A percentile compares a stretch with the other conserved stretches of the same genome.
Conservation (phyloP, 2,888 invertebrate species). For the Macrophya annulata region DNA sequence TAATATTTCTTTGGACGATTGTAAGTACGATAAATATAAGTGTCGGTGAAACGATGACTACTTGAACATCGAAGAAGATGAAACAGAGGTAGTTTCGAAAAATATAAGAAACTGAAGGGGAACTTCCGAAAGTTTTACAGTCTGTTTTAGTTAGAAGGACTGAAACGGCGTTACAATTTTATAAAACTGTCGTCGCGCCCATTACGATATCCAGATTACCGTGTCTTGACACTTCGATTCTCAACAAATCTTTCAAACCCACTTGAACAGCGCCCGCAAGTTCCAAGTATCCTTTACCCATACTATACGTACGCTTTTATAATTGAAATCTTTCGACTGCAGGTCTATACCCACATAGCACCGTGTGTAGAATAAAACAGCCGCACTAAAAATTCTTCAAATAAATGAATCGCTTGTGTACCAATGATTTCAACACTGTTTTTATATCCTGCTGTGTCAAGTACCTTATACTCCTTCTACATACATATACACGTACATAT, state of each 20-base stretch:
- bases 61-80: slow-evolving; percentile 8
- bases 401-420: slow-evolving; percentile 52
- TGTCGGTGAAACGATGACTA: slow-evolving; percentile 17
- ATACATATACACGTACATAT: too few relatives aligned
- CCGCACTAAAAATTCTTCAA: slow-evolving; percentile 50
- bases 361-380: slow-evolving; percentile 17
- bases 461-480: neutral
- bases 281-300: neutral
- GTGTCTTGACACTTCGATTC: slow-evolving; percentile 55
- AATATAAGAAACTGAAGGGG: neutral
- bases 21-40: neutral
- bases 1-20: neutral
- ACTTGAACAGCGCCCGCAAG: slow-evolving; percentile 26
- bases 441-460: slow-evolving; percentile 10
- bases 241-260: slow-evolving; percentile 47
- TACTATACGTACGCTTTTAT: neutral
- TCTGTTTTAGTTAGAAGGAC: neutral
- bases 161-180: slow-evolving; percentile 8
- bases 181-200: slow-evolving; percentile 49
- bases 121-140: neutral
- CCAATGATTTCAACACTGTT: slow-evolving; percentile 46
- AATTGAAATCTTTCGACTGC: neutral
- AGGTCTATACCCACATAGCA: neutral
- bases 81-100: neutral
- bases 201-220: slow-evolving; percentile 55